A percentile compares a stretch with the other conserved stretches of the same genome.
These are phyloP conservation scores for Margarornis squamiger DNA, from an alignment of 2,797 vertebrate species.

Conservation along the genomic window DNA sequence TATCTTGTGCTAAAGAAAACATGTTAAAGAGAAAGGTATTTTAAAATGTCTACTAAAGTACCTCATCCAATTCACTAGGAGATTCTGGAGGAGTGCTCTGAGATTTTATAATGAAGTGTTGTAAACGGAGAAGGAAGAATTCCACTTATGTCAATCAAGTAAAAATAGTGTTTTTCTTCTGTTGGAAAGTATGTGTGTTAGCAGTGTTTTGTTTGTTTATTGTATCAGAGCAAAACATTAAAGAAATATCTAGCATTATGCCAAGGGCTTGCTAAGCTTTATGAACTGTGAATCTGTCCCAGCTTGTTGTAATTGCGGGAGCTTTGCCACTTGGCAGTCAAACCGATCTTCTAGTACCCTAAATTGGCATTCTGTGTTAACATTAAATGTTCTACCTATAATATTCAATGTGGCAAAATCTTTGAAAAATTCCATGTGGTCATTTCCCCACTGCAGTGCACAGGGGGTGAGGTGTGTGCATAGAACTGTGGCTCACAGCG, in stretches of 20 bases:
- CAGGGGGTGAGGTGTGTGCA: rapidly evolving
- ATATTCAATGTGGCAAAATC: neutral
- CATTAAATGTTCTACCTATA: neutral
- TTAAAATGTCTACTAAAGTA: conserved; percentile 12
- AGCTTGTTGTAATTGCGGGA: neutral
- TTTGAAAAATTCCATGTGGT: neutral
- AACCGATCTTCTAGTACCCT: neutral
- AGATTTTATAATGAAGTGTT: conserved; percentile 14
- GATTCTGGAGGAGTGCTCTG: neutral
- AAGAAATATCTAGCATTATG: neutral
- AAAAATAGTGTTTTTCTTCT: conserved; percentile 11
- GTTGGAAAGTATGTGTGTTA: neutral
- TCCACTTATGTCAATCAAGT: neutral
- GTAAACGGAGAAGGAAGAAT: neutral
- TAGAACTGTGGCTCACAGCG: rapidly evolving
- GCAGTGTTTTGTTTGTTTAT: neutral
- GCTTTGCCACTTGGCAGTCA: neutral
- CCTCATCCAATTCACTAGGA: neutral
- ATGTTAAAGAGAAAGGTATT: neutral
- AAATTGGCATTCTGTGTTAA: neutral
- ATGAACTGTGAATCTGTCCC: neutral
- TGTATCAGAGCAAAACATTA: neutral
- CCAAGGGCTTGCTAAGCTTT: neutral
- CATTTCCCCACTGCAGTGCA: neutral
- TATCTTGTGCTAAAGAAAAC: neutral